Conservation (phyloP, 2,888 invertebrate genomes). For the Linnaemya vulpina region DNA sequence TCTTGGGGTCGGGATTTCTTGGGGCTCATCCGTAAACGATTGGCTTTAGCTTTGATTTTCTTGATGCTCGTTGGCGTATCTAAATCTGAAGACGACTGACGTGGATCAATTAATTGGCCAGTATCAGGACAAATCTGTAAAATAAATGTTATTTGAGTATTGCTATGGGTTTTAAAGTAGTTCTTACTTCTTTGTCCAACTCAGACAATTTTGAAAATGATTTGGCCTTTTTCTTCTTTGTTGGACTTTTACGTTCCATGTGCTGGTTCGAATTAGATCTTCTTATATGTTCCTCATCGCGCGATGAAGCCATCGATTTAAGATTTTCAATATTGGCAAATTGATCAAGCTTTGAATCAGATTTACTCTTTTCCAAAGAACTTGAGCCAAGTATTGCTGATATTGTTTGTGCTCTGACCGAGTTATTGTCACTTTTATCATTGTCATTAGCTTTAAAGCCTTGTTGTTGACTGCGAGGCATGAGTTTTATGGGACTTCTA, state of each 20-base stretch:
- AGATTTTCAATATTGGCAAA: slow-evolving; percentile 72
- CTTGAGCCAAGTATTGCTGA: slow-evolving; percentile 71
- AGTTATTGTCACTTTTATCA: slow-evolving; percentile 67
- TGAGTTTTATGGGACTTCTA: slow-evolving; percentile 81
- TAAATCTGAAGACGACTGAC: slow-evolving; percentile 81
- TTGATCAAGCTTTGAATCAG: slow-evolving; percentile 86
- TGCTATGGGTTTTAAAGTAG: neutral
- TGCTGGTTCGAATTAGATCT: slow-evolving; percentile 85
- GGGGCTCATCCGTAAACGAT: slow-evolving; percentile 80
- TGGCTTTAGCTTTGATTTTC: slow-evolving; percentile 81
- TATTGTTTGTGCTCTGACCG: slow-evolving; percentile 62
- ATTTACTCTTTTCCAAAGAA: slow-evolving; percentile 86
- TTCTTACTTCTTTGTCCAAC: slow-evolving; percentile 83
- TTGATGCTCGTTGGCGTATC: slow-evolving; percentile 82
- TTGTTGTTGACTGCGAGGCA: slow-evolving; percentile 71
- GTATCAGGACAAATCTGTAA: slow-evolving; percentile 81
- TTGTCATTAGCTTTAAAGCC: slow-evolving; percentile 67
- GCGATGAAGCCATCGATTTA: slow-evolving; percentile 38
- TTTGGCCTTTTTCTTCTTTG: slow-evolving; percentile 85
- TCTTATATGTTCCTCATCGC: slow-evolving; percentile 83
- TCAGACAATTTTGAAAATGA: slow-evolving; percentile 85
- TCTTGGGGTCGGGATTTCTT: slow-evolving; percentile 80
- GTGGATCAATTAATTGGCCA: slow-evolving; percentile 77
- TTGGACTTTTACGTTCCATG: slow-evolving; percentile 83
- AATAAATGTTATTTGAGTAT: slow-evolving; percentile 19